Base-by-base conservation (phyloP, 2,888 invertebrate species). In the Trachelus troglodyta region DNA sequence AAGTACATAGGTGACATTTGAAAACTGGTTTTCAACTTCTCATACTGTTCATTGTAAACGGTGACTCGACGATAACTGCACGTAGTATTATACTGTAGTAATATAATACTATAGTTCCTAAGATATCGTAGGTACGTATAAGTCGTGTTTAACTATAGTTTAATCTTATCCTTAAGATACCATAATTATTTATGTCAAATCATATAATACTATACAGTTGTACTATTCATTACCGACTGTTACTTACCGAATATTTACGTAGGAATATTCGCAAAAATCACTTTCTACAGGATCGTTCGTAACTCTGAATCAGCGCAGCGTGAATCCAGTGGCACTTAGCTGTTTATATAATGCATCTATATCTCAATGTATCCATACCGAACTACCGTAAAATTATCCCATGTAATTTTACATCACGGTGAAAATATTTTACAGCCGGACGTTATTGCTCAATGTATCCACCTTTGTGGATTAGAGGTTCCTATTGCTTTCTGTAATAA, bases 401-500 rank as follows among this genome's bases (percentile, higher is more conserved):
- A 15, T 71, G 31, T 4, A 71, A 12, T 3, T 71, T 31, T 33
- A 6, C 4, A 12, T 71, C 71, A 71, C 31, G 33, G 31, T 71
- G 31, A 71, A 71, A 71, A 23, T 71, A 33, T 23, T 71, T 71
- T 31, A 71, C 23, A 31, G 71, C 71, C 71, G 31, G 31, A 71
- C 11, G 31, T 71, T 31, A 71, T 74, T 74, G 11, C 69, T 69
- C 34, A 69, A 71, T n/a, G 34, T 31, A n/a, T 76, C n/a, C 35
- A 73, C 73, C 69, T 23, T 79, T 68, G 69, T 23, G 9, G 56
- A 23, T 56, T 23, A 56, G 23, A 56, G 56, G 23, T 56, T 56
- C 56, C 23, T 23, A 56, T 56, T 56, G 56, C 56, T 56, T 56
- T 56, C 2, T 23, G 56, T 23, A 23, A 23, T 56, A 56, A 56